Conservation (phyloP, 2,797 vertebrate genomes). For the Tokudaia muenninki region DNA sequence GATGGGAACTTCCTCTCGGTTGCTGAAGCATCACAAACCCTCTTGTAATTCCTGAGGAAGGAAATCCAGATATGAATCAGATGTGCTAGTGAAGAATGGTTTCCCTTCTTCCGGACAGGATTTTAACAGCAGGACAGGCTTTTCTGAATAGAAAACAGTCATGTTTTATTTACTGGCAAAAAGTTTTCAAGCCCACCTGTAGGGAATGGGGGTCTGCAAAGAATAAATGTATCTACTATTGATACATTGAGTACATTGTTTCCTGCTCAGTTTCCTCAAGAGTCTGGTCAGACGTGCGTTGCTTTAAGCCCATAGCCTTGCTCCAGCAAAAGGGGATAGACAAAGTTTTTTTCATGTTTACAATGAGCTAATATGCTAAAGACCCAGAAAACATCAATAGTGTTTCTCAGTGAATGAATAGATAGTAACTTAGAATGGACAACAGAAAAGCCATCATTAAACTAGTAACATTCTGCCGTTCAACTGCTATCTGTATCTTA, state of each 20-base stretch:
- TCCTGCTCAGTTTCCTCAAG: not conserved
- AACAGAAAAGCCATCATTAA: not conserved
- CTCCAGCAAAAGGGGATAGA: not conserved
- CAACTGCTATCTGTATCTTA: not conserved
- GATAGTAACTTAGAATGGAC: not conserved
- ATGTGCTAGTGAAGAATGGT: not conserved
- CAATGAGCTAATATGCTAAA: not conserved
- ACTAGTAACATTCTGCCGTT: not conserved
- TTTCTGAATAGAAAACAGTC: not conserved
- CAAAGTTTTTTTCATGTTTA: not conserved
- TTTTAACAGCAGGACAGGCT: not conserved
- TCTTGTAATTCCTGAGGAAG: constrained; percentile 52
- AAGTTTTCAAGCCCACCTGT: not conserved
- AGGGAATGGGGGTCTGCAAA: not conserved
- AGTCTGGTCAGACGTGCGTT: not conserved
- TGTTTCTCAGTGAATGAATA: constrained; percentile 5
- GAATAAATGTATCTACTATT: not conserved
- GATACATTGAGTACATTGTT: not conserved
- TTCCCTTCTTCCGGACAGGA: not conserved
- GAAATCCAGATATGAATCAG: constrained; percentile 24
- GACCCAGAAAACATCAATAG: not conserved
- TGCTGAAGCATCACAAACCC: constrained; percentile 18
- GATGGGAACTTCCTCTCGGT: constrained; percentile 17
- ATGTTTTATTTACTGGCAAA: constrained; percentile 17
- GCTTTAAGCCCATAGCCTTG: not conserved